Base-by-base conservation (phyloP, 2,113 vertebrate species). In the Gorsachius goisagi region DNA sequence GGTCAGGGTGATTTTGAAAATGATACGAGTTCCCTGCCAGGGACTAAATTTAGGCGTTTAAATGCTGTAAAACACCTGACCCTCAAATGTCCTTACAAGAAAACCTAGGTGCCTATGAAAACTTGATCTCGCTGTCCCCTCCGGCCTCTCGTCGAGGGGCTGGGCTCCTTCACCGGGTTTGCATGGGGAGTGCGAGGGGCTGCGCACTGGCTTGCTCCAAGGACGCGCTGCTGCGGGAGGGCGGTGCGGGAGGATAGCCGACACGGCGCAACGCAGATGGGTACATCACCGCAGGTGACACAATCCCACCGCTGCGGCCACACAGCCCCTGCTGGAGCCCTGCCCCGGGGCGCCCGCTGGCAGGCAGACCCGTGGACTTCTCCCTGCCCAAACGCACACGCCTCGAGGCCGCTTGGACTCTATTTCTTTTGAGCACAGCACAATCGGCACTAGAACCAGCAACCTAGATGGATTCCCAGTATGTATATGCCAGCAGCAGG, bases 221-320 rank as follows among this genome's bases (percentile, higher is more conserved):
- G 58, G 24, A 12, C 0, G 0, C 2, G 4, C 3, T 37, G 49
- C 32, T 19, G 19, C 2, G n/a, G 1, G 11, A 24, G 17, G 20
- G 20, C 5, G 5, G 47, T 8, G 21, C 15, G 18, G 66, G 45
- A 14, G 8, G 9, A 53, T 24, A 44, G 47, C 47, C 47, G 76
- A 2, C 20, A 12, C 1, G 12, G 5, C 26, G 72, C 67, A n/a
- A 3, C 1, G 15, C 1, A 5, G 37, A 41, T 8, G 7, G 60
- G 41, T 6, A n/a, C 6, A 1, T n/a, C 45, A 27, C 5, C 3
- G 5, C 15, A 63, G 52, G 85, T 2, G 17, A 18, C 75, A 66
- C 11, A 15, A 6, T 5, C 11, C 14, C 15, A 15, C 41, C 37
- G 9, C 26, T n/a, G 5, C 23, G 23, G 52, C 33, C 5, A 1